A percentile compares a stretch with the other conserved stretches of the same genome.
Conservation (phyloP, 2,888 invertebrate species). For the Campoplex capitator region DNA sequence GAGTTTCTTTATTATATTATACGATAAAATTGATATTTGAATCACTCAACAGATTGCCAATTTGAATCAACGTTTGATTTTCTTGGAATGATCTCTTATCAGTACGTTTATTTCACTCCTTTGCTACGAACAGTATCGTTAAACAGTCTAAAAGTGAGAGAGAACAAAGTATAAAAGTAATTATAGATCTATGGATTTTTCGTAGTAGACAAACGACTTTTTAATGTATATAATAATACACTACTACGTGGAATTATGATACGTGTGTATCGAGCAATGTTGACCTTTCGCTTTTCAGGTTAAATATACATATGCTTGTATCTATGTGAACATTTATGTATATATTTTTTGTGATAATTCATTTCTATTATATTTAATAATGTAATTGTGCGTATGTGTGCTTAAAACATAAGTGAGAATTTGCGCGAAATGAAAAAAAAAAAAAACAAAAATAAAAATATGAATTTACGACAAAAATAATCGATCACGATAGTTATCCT, state of each 20-base stretch:
- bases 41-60: neutral
- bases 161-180: neutral
- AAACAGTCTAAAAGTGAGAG: neutral
- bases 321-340: neutral
- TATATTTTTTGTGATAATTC: conserved; percentile 46
- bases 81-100: neutral
- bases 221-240: conserved; percentile 43
- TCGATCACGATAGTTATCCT: neutral
- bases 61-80: neutral
- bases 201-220: conserved; percentile 15
- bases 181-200: neutral
- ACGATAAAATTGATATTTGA: neutral
- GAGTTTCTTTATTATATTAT: neutral
- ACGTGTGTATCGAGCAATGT: conserved; percentile 19
- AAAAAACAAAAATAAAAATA: conserved; percentile 1
- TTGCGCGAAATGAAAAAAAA: conserved; percentile 14
- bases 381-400: conserved; percentile 15
- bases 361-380: conserved; percentile 54
- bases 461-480: neutral
- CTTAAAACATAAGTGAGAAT: neutral
- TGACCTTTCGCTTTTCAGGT: conserved; percentile 19
- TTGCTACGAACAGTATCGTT: neutral
- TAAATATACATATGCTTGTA: neutral
- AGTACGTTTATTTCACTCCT: neutral
- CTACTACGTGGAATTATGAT: conserved; percentile 30